These are phyloP conservation scores for Morinoia aosen DNA, from an alignment of 2,888 invertebrate species.

Conservation along the genomic window DNA sequence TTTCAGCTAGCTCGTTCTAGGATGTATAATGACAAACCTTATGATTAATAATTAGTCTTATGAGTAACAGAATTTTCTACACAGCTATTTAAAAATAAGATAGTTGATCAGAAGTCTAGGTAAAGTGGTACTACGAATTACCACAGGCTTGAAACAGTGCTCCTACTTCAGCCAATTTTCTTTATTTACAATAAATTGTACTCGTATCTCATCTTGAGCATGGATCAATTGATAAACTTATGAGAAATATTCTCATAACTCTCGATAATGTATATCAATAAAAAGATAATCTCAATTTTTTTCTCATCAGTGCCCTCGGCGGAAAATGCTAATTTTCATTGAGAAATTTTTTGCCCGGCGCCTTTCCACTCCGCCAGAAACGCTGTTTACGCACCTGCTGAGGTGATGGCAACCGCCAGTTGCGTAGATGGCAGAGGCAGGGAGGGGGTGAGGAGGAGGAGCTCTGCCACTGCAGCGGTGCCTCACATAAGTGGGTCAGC, in stretches of 20 bases:
- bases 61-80: background rate
- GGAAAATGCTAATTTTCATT: background rate
- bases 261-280: background rate
- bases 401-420: background rate
- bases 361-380: background rate
- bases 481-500: constrained; percentile 22
- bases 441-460: background rate
- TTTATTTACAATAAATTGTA: background rate
- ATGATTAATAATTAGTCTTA: background rate
- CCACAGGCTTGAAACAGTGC: background rate
- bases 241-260: background rate
- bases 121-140: background rate
- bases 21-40: no score
- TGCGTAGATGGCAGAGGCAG: background rate
- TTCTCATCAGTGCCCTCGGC: background rate
- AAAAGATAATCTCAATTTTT: background rate
- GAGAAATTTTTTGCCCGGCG: background rate
- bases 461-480: background rate
- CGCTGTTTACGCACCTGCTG: background rate
- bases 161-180: background rate
- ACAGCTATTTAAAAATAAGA: background rate
- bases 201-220: background rate
- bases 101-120: background rate
- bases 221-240: background rate
- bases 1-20: no score